Percentiles rank a stretch among this genome's conserved stretches.
Evolutionary conservation across 2,113 vertebrate genomes (phyloP).

Genomic region (Bujurquina vittata): DNA sequence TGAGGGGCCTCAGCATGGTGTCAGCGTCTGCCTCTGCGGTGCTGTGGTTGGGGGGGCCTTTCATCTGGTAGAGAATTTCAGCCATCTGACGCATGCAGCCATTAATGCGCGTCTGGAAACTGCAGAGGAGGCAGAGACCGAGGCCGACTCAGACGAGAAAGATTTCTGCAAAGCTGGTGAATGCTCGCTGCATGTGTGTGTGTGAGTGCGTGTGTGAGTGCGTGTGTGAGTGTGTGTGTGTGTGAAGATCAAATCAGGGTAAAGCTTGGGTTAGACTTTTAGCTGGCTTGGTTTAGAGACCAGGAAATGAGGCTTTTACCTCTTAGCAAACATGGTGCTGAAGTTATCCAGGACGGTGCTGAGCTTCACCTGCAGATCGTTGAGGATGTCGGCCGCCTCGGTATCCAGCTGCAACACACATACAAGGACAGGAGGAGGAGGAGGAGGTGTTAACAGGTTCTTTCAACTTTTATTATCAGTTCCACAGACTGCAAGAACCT

Average conservation of each 20-base stretch:
- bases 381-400: conserved; percentile 92
- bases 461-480: not conserved
- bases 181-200: not conserved
- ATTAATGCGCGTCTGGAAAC: conserved; percentile 90
- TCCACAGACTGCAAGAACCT: not conserved
- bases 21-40: conserved; percentile 92
- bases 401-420: conserved; percentile 85
- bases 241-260: not conserved
- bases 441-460: not conserved
- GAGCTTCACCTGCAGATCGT: conserved; percentile 95
- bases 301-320: conserved; percentile 78
- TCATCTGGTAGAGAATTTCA: conserved; percentile 92
- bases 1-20: conserved; percentile 88
- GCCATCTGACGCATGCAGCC: conserved; percentile 93
- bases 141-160: not conserved
- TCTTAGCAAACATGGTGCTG: conserved; percentile 92
- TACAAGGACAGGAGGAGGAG: not conserved
- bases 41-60: conserved; percentile 90
- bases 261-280: not conserved
- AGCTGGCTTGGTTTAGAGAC: not conserved
- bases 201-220: not conserved
- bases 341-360: conserved; percentile 93
- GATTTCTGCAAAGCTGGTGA: not conserved
- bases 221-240: not conserved
- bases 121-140: conserved; percentile 52